Evolutionary conservation across 1,140 invertebrate genomes (phyloP).

Genomic region (Pomacea maculata): DNA sequence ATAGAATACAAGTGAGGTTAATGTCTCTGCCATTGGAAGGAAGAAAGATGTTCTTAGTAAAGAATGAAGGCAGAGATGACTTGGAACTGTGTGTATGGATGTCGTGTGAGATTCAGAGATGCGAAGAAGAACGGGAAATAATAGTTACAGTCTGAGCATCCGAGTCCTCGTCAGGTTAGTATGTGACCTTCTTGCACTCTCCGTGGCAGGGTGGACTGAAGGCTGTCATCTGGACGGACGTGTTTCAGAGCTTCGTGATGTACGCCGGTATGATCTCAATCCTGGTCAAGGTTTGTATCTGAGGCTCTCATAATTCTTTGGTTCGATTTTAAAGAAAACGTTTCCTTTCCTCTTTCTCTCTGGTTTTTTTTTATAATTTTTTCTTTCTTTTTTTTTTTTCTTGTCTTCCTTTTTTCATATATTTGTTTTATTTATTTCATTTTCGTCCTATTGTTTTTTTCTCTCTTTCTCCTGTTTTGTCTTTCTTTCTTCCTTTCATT

Average conservation of each 20-base stretch:
- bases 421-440: background rate
- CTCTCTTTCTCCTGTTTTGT: background rate
- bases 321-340: background rate
- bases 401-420: background rate
- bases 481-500: background rate
- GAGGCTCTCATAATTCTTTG: background rate
- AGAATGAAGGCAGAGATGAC: no score
- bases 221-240: conserved; percentile 89
- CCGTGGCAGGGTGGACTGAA: conserved; percentile 85
- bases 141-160: no score
- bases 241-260: conserved; percentile 88
- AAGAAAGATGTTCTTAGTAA: no score
- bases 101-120: no score
- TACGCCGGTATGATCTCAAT: conserved; percentile 82
- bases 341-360: conserved; percentile 5
- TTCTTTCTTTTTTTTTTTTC: background rate
- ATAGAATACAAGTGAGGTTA: no score
- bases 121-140: no score
- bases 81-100: no score
- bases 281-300: conserved; percentile 62
- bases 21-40: no score
- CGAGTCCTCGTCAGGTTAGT: no score
- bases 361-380: background rate
- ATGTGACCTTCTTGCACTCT: background rate
- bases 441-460: no score